phyloP scores from a whole-genome alignment of 2,797 vertebrate species.

The Limnodromus scolopaceus region DNA sequence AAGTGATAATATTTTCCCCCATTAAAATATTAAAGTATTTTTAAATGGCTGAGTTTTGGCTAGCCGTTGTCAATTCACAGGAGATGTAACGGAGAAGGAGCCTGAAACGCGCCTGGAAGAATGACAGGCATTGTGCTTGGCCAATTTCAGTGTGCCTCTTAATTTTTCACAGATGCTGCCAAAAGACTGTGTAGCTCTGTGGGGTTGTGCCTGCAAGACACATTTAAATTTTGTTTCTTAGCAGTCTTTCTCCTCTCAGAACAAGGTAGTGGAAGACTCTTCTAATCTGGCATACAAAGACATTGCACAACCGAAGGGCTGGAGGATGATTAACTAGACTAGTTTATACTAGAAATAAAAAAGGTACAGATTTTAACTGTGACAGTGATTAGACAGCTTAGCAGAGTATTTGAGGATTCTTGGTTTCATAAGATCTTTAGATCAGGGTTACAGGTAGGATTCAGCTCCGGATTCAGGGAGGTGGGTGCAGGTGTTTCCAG shows the following conservation, averaged over 20 bases:
- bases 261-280: not conserved
- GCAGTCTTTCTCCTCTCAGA: not conserved
- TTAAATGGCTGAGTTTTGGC: conserved; percentile 30
- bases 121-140: conserved; percentile 17
- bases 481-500: not conserved
- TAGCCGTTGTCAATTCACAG: not conserved
- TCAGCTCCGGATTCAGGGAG: not conserved
- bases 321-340: not conserved
- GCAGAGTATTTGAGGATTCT: not conserved
- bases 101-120: not conserved
- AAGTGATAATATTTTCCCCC: conserved; percentile 31
- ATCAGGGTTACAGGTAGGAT: not conserved
- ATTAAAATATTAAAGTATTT: conserved; percentile 19
- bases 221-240: not conserved
- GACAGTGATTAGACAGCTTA: not conserved
- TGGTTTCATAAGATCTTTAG: not conserved
- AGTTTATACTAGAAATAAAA: not conserved
- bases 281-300: not conserved
- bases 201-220: not conserved
- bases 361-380: not conserved
- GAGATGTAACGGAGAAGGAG: not conserved
- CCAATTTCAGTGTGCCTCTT: not conserved
- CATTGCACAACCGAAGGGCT: not conserved
- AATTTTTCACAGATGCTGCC: conserved; percentile 34
- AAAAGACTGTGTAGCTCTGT: not conserved